Evolutionary conservation across 2,113 vertebrate species (phyloP), one percentile per base, ranked within the genome.

Genomic region (Nanorana parkeri): DNA sequence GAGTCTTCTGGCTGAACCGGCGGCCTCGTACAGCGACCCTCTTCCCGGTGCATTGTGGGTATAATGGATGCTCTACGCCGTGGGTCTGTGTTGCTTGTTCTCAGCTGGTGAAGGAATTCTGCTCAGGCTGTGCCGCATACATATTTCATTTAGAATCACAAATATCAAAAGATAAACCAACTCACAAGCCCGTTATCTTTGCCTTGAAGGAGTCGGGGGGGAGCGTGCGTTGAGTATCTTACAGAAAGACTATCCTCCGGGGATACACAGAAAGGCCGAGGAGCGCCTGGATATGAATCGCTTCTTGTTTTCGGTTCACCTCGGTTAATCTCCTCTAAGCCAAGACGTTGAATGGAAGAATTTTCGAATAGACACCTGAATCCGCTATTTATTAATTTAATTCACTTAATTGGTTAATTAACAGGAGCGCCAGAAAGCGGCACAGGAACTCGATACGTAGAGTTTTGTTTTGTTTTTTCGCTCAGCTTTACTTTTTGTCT

Each of bases 141-240:
- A 65, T 55, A 64, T 73, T 73, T 65, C 20, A 55, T 81, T 64
- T 23, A 16, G 60, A 55, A 65, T 65, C 60, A 66, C 55, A 81
- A 60, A 81, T 28, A 78, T 66, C 64, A 56, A 20, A 29, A 63
- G 60, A 64, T 13, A 55, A 63, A 23, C 36, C 13, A 24, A 11
- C n/a, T 17, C 64, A 17, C n/a, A 26, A 21, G 20, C 26, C 26
- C 26, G 47, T 68, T 17, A 51, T 36, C 56, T 56, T 15, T 24
- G 19, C 51, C 41, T 6, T 17, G 21, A 41, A 7, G 41, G 41
- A 47, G 10, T 47, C 41, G 23, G 68, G 58, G 21, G 20, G 4
- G 19, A 11, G 21, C 21, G 47, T 19, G n/a, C 21, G n/a, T 17
- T 13, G 58, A 77, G n/a, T 29, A 26, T 20, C 28, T 24, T 7